These are phyloP conservation scores for Ceratina australensis DNA, from an alignment of 1,140 invertebrate genomes.

Conservation along the genomic window DNA sequence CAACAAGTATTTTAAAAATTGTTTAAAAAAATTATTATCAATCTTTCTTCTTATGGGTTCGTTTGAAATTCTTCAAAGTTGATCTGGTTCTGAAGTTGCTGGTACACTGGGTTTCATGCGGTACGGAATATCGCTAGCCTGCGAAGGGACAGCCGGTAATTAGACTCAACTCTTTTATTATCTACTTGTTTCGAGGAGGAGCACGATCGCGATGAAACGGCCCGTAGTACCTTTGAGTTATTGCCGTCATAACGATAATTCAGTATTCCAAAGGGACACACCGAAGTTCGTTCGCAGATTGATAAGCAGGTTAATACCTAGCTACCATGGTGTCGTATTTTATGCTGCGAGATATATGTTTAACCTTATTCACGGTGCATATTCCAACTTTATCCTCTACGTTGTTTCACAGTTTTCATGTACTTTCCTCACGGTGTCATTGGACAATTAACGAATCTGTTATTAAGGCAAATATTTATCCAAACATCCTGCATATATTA, in stretches of 20 bases:
- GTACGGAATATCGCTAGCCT: conserved; percentile 1
- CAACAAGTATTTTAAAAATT: too few species aligned
- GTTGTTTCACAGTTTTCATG: too few species aligned
- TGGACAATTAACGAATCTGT: neutral
- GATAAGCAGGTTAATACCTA: conserved; percentile 22
- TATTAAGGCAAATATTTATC: conserved; percentile 1
- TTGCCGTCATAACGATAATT: conserved; percentile 34
- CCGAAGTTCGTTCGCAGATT: conserved; percentile 1
- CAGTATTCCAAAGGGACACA: conserved; percentile 17
- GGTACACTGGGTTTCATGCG: neutral
- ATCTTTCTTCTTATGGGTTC: too few species aligned
- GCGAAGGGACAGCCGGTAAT: conserved; percentile 35
- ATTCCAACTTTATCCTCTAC: too few species aligned
- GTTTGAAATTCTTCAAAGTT: neutral
- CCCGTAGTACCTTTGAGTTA: conserved; percentile 12
- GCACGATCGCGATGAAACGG: conserved; percentile 25
- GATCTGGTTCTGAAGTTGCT: neutral
- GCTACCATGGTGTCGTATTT: conserved; percentile 2
- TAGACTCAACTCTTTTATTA: conserved; percentile 41
- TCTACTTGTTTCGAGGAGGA: conserved; percentile 27
- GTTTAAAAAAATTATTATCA: too few species aligned
- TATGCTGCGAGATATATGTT: neutral
- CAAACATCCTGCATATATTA: neutral
- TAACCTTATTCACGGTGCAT: conserved; percentile 19
- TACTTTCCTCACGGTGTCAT: neutral